phyloP scores from a whole-genome alignment of 1,140 invertebrate genomes.

The Drosophila sechellia region DNA sequence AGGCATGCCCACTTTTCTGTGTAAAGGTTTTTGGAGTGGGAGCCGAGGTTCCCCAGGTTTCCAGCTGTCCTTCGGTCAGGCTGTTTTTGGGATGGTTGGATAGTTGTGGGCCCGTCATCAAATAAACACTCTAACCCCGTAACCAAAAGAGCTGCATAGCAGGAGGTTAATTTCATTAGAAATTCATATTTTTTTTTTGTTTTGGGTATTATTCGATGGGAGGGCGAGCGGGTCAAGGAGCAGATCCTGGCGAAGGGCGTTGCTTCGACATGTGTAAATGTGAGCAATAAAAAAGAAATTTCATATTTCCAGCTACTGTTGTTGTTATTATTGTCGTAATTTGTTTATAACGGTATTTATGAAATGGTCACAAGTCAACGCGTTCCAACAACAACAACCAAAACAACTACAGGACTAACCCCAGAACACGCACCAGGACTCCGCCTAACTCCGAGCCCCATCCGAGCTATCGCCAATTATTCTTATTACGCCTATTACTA shows the following conservation, averaged over 20 bases:
- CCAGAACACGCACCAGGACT: slow-evolving; percentile 50
- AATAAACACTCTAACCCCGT: slow-evolving; percentile 66
- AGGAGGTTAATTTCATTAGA: slow-evolving; percentile 79
- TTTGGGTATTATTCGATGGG: slow-evolving; percentile 25
- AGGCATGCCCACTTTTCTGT: background rate
- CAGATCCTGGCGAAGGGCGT: slow-evolving; percentile 22
- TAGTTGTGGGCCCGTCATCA: slow-evolving; percentile 67
- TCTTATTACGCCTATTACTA: slow-evolving; percentile 81
- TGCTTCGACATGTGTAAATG: slow-evolving; percentile 78
- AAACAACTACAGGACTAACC: slow-evolving; percentile 20
- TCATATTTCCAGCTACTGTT: slow-evolving; percentile 35
- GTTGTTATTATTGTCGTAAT: slow-evolving; percentile 76
- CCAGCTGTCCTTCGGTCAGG: slow-evolving; percentile 41
- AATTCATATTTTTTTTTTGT: slow-evolving; percentile 74
- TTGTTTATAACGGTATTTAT: slow-evolving; percentile 84
- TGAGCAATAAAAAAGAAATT: slow-evolving; percentile 80
- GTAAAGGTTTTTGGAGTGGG: slow-evolving; percentile 4
- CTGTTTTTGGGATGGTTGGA: slow-evolving; percentile 28
- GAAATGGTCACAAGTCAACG: slow-evolving; percentile 84
- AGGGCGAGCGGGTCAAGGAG: background rate
- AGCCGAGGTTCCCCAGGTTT: background rate
- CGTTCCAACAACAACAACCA: slow-evolving; percentile 34
- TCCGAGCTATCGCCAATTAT: slow-evolving; percentile 66
- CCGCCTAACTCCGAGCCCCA: slow-evolving; percentile 8
- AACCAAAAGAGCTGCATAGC: slow-evolving; percentile 10